phyloP scores from a whole-genome alignment of 2,113 vertebrate genomes.

The Anguilla rostrata region DNA sequence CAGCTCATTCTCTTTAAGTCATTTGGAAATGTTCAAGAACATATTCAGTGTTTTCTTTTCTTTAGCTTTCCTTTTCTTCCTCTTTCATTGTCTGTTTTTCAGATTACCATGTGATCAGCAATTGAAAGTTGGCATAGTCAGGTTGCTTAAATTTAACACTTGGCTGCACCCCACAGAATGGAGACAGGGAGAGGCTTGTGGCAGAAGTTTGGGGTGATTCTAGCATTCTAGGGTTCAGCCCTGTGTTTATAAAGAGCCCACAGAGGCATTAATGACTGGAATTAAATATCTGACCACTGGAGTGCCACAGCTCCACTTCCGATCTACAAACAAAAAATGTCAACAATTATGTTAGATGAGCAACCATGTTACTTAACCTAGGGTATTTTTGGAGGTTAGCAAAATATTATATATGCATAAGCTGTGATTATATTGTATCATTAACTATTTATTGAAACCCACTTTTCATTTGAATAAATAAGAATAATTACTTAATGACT shows the following conservation, averaged over 20 bases:
- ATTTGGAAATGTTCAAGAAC: too few relatives aligned
- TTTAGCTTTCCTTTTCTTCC: conserved; percentile 24
- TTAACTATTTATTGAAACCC: too few relatives aligned
- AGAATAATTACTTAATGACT: too few relatives aligned
- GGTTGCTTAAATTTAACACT: conserved; percentile 39
- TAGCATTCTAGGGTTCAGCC: conserved; percentile 45
- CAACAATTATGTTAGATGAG: too few relatives aligned
- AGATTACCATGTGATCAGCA: conserved; percentile 7
- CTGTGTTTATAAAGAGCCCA: conserved; percentile 47
- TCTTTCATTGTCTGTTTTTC: neutral
- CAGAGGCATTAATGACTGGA: conserved; percentile 54
- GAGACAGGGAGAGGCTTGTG: conserved; percentile 38
- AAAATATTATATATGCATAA: too few relatives aligned
- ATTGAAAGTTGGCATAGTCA: conserved; percentile 30
- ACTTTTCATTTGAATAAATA: too few relatives aligned
- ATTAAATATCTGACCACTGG: conserved; percentile 48
- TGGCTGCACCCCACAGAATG: conserved; percentile 38
- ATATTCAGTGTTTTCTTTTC: conserved; percentile 22
- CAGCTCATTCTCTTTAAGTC: too few relatives aligned
- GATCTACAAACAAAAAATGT: too few relatives aligned
- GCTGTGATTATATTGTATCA: too few relatives aligned
- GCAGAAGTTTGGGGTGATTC: conserved; percentile 53
- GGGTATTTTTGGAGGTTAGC: too few relatives aligned
- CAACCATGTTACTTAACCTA: too few relatives aligned
- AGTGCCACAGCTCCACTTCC: conserved; percentile 40